Percentiles rank a stretch among this genome's conserved stretches.
phyloP scores from a whole-genome alignment of 2,113 vertebrate species.

The Columba janthina region DNA sequence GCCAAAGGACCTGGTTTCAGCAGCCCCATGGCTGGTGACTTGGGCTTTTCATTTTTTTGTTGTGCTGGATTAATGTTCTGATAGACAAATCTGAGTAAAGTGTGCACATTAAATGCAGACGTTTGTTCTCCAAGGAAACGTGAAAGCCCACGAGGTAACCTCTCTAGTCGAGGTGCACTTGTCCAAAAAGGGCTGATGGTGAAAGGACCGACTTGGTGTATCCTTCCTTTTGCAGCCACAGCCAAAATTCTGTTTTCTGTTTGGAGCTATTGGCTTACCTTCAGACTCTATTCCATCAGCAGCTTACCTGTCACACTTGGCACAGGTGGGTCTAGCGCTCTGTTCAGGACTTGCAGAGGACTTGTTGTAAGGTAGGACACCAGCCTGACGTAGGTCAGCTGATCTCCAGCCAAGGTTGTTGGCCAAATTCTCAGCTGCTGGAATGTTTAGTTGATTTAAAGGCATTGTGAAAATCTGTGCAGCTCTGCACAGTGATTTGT shows the following conservation, averaged over 20 bases:
- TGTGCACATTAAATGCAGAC: neutral
- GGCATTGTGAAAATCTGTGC: neutral
- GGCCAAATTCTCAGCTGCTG: neutral
- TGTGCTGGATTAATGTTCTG: neutral
- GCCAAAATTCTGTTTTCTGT: neutral
- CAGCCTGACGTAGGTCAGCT: neutral
- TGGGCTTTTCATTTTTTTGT: neutral
- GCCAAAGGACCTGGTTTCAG: neutral
- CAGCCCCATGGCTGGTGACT: neutral
- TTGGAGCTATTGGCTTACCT: neutral
- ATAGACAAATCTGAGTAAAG: neutral
- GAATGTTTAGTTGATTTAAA: neutral
- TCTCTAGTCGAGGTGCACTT: neutral
- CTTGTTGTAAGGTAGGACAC: neutral
- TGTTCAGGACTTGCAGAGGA: neutral
- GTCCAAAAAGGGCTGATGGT: neutral
- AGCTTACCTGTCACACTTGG: neutral
- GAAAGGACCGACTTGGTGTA: fast-evolving
- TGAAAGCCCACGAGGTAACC: neutral
- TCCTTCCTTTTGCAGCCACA: neutral
- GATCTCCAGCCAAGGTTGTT: neutral
- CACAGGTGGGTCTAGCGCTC: neutral
- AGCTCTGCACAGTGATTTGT: neutral
- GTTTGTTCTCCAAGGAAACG: neutral
- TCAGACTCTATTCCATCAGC: neutral